Evolutionary conservation across 2,888 invertebrate species (phyloP).

Genomic region (Colletes collaris): DNA sequence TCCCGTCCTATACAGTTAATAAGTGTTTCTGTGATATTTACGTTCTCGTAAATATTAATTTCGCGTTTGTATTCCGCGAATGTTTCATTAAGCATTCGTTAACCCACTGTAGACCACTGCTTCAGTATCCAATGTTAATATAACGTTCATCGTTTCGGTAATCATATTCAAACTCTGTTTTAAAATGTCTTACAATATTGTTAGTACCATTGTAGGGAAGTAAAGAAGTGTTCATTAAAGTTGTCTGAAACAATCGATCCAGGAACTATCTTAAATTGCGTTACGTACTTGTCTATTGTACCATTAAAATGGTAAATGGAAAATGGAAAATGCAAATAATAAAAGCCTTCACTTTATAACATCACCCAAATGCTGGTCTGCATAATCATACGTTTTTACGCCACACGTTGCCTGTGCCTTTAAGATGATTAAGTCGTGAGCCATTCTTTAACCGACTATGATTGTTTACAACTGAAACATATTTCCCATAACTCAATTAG

Average conservation of each 20-base stretch:
- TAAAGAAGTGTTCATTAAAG: not conserved
- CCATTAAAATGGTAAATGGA: not conserved
- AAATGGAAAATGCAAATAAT: slow-evolving; percentile 9
- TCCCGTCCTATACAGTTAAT: slow-evolving; percentile 1
- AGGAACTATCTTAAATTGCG: not conserved
- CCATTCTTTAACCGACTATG: slow-evolving; percentile 56
- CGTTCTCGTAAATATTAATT: slow-evolving; percentile 12
- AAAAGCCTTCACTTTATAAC: slow-evolving; percentile 1
- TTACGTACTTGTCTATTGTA: not conserved
- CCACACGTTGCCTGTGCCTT: slow-evolving; percentile 79
- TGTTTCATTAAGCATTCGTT: slow-evolving; percentile 1
- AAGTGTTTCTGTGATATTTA: slow-evolving; percentile 19
- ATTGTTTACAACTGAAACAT: slow-evolving; percentile 3
- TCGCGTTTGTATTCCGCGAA: slow-evolving; percentile 7
- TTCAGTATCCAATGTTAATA: not conserved
- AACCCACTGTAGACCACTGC: not conserved
- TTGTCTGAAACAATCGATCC: not conserved
- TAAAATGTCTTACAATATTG: not conserved
- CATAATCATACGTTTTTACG: slow-evolving; percentile 57
- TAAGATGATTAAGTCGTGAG: slow-evolving; percentile 56
- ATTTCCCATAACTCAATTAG: slow-evolving; percentile 19
- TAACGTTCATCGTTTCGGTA: not conserved
- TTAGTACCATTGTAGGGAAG: not conserved
- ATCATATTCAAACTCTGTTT: not conserved
- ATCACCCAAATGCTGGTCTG: not conserved